Evolutionary conservation across 2,113 vertebrate genomes (phyloP), one percentile per base, ranked within the genome.

Genomic region (Stigmatopora nigra): DNA sequence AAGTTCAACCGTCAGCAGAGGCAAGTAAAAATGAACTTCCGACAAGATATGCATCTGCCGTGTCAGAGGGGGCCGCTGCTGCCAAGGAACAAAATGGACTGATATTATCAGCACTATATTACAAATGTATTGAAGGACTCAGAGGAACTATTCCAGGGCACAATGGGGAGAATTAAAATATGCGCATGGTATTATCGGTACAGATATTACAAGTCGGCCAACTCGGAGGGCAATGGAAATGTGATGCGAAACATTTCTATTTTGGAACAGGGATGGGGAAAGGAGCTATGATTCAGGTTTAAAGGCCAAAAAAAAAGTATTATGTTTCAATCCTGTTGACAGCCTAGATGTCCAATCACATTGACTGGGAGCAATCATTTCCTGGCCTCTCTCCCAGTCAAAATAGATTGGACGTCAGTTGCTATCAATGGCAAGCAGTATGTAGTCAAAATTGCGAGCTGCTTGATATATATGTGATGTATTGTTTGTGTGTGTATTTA

Each of bases 21-120:
- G 62, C 53, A 70, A 55, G 38, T 70, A 67, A 49, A 55, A 67
- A 70, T 63, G 14, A 63, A 53, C 58, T 47, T 67, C 68, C 41
- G 12, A 41, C 58, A 63, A 31, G 60, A 75, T 59, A 67, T 7
- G 59, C 59, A 61, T 59, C 60, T 63, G 38, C 53, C 19, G 58
- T 59, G 49, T 70, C 52, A 70, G 65, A 66, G 38, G 56, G 56
- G n/a, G 22, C 22, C 35, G 67, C 41, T 49, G 61, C 48, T 20
- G 15, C 22, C 35, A 57, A 22, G 47, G 45, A 57, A 65, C 44
- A 70, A 65, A 66, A 31, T 12, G 19, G 49, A 56, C 53, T 11
- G 53, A 12, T 61, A 52, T 64, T 61, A 67, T 61, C 68, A 61
- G 15, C 64, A 68, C 20, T 31, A 52, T 64, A 38, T 62, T 36